Evolutionary conservation across 2,888 invertebrate species (phyloP), one percentile per base, ranked within the genome.

Genomic region (Dermolepida albohirtum): DNA sequence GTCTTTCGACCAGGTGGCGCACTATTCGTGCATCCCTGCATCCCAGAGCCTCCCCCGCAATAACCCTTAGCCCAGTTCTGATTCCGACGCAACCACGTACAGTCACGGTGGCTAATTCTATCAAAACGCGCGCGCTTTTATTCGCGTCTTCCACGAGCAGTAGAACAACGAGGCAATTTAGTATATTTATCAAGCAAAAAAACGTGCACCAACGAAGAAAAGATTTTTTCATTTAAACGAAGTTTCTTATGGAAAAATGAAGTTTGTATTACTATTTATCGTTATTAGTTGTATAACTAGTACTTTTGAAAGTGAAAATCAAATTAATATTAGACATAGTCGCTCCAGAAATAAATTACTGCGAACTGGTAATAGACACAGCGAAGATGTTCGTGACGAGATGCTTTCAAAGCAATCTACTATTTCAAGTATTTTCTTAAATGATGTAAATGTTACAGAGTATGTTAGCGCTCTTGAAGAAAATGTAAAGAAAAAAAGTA

Each of bases 251-350:
- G 22, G 12, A 29, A 65, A 68, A 59, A 68, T 68, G 68, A 68
- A 51, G 62, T 17, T 39, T 34, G 14, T 43, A 11, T 44, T 65
- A 16, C 5, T 64, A 16, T 40, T 65, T 29, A 10, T 52, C 50
- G 51, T 68, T 16, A n/a, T 55, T 17, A 50, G 43, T 22, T 22
- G 22, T 22, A 22, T 4, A 1, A 22, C 1, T 2, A 22, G 22
- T 22, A 71, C 65, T 63, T 72, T 68, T 66, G 74, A 41, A 47
- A 64, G 16, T 72, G 70, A 68, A 47, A 39, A 51, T 41, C 74
- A 77, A 62, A 75, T 73, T 69, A 78, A 74, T 68, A 86, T 86
- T 70, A 81, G 87, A 43, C 87, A 86, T 74, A 80, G 85, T 16
- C 80, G 85, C 54, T 86, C 86, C 0, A 77, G 84, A 6, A 78